phyloP scores from a whole-genome alignment of 2,888 invertebrate species.

The Trachelus stipa region DNA sequence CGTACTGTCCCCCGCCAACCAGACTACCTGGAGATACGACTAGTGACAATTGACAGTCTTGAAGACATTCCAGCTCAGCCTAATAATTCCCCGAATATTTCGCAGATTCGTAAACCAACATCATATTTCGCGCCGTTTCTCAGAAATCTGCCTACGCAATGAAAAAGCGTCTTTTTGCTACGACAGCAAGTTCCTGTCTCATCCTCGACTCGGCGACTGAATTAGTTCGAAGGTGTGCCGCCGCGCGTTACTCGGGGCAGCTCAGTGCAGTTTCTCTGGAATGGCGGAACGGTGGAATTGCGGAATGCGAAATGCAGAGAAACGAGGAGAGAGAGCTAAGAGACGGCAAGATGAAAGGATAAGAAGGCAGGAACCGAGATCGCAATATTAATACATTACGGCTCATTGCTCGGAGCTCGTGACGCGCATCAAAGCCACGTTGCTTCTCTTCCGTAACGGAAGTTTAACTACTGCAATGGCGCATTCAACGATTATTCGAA shows the following conservation, averaged over 20 bases:
- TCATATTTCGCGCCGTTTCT: not conserved
- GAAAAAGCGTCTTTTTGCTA: no score
- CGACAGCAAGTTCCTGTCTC: no score
- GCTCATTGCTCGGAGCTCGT: constrained; percentile 19
- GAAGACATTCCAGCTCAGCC: no score
- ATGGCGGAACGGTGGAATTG: constrained; percentile 1
- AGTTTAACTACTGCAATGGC: constrained; percentile 9
- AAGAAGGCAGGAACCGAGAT: constrained; percentile 23
- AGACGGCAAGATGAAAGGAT: constrained; percentile 32
- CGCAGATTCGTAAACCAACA: not conserved
- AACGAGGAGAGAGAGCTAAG: constrained; percentile 6
- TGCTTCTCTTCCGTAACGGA: constrained; percentile 21
- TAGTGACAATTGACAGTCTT: no score
- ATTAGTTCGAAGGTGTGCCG: not conserved
- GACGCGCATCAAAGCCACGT: constrained; percentile 4
- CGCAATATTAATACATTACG: constrained; percentile 32
- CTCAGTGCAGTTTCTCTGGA: not conserved
- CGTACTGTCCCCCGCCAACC: no score
- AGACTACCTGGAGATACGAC: no score
- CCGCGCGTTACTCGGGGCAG: constrained; percentile 6
- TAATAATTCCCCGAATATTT: no score
- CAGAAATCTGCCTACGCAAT: no score
- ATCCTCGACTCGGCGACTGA: no score
- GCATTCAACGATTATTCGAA: not conserved
- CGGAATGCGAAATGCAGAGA: not conserved